Conservation (phyloP, 2,797 vertebrate genomes). For the Pangasius sanitwongsei region DNA sequence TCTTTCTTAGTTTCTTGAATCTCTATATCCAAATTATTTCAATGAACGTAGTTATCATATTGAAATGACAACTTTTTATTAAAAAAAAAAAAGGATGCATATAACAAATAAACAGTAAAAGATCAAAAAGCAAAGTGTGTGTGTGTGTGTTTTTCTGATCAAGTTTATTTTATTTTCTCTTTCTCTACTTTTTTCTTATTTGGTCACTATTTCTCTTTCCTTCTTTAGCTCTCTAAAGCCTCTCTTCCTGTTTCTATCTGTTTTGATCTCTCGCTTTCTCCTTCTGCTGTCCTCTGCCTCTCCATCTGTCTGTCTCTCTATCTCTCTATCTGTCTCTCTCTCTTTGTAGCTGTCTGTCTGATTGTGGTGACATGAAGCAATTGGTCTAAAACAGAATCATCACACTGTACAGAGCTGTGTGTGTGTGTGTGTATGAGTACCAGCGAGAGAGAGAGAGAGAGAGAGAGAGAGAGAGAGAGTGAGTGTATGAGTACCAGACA, state of each 20-base stretch:
- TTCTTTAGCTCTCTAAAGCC: neutral
- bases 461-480: neutral
- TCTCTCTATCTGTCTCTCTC: neutral
- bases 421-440: neutral
- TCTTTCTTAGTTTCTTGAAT: no score
- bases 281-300: neutral
- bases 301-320: no score
- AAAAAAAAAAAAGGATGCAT: no score
- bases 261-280: neutral
- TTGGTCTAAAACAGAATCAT: conserved; percentile 8
- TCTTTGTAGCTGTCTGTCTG: neutral
- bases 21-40: no score
- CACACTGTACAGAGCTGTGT: neutral
- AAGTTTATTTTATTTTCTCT: neutral
- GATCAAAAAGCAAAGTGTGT: no score
- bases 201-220: neutral
- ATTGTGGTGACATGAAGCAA: neutral
- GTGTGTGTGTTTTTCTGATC: no score
- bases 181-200: neutral
- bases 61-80: no score
- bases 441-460: neutral
- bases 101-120: no score
- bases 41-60: no score
- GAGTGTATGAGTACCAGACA: no score
- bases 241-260: neutral